Conservation (phyloP, 2,888 invertebrate species). For the Cheilosia variabilis region DNA sequence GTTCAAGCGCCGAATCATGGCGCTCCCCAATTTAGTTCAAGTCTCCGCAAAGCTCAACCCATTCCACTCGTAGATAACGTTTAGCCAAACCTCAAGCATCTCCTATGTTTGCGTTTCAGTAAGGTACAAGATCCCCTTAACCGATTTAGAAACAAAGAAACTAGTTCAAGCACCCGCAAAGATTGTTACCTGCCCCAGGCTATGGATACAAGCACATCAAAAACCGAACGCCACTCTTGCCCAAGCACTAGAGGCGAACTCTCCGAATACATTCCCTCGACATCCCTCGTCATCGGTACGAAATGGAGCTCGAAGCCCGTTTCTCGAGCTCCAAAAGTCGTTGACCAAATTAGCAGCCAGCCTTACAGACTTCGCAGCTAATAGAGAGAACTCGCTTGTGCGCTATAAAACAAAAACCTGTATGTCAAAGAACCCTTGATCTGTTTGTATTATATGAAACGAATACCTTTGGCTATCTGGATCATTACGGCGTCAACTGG, state of each 20-base stretch:
- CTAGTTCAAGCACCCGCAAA: conserved; percentile 37
- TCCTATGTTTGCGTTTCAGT: conserved; percentile 14
- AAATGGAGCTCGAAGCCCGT: conserved; percentile 22
- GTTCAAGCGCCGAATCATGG: background rate
- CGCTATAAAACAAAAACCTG: background rate
- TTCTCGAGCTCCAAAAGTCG: conserved; percentile 33
- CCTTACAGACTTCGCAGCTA: conserved; percentile 43
- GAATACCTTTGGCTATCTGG: background rate
- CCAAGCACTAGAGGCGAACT: conserved; percentile 1
- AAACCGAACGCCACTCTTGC: conserved; percentile 14
- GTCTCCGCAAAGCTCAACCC: background rate
- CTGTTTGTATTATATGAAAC: background rate
- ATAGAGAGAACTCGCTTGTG: conserved; percentile 17
- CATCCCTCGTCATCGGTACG: background rate
- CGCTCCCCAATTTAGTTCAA: background rate
- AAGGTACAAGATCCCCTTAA: conserved; percentile 27
- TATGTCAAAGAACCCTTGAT: conserved; percentile 34
- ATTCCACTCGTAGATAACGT: background rate
- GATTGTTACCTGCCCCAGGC: conserved; percentile 20
- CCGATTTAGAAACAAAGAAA: conserved; percentile 34
- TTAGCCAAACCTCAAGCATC: conserved; percentile 14
- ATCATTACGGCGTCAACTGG: conserved; percentile 34
- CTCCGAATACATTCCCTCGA: background rate
- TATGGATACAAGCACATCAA: conserved; percentile 1
- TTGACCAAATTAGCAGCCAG: conserved; percentile 54